Evolutionary conservation across 1,140 invertebrate genomes (phyloP), one percentile per base, ranked within the genome.

Genomic region (Lordiphosa stackelbergi): DNA sequence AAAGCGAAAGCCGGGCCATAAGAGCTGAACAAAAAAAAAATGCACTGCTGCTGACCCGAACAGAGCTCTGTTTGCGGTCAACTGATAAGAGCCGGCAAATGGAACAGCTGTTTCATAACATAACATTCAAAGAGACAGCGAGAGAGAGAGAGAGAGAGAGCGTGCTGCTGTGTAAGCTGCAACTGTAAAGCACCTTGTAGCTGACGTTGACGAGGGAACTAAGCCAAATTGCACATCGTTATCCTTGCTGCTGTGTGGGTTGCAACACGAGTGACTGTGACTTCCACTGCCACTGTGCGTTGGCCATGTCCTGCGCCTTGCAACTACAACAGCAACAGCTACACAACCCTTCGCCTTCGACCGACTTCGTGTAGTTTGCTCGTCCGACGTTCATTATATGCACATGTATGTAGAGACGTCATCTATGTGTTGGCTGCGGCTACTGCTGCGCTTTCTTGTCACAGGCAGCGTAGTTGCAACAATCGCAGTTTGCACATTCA

Each of bases 81-180:
- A 69, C 37, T 79, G 75, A 81, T 81, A 81, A 81, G 72, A 81
- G 71, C 75, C 75, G 75, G 75, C 72, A 68, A 69, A 73, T 9
- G 53, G 56, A 69, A 77, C 52, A 58, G 54, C 63, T 62, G 66
- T 66, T 68, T 43, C 11, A 12, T 31, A 24, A 55, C 34, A 22
- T 24, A 24, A 12, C 16, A 31, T 31, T 8, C 28, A 8, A 8
- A 31, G 28, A 31, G 35, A 31, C 19, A 28, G 24, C 12, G 51
- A 62, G 34, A 43, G 34, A 53, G 62, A 62, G 34, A 43, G 34
- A 53, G 62, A 47, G 58, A 64, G 37, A 22, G 36, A 52, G 5
- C 36, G 12, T 56, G 52, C 53, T 60, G 61, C 12, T 47, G 57
- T 79, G 74, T 78, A 79, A 79, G 53, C 58, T 73, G 61, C 54